Base-by-base conservation (phyloP, 2,888 invertebrate species). In the Cancer borealis region DNA sequence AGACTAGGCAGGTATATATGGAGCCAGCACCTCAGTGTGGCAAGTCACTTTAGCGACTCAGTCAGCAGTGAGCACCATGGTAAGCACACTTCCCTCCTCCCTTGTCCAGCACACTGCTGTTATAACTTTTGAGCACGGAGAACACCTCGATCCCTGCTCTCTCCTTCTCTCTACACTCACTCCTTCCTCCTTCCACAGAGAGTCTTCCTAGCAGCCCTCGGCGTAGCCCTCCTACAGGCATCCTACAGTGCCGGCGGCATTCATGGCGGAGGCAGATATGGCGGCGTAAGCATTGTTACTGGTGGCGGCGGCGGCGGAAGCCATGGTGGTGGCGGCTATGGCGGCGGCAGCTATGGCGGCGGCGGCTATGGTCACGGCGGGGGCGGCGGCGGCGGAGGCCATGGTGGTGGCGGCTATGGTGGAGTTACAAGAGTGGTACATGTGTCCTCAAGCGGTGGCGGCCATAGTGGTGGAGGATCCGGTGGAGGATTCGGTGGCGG, bases 191-290 rank as follows among this genome's bases (percentile, higher is more conserved):
- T 73, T 73, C 73, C 73, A 26, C 73, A 73, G 73, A 73, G 21
- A 73, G 26, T 73, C 73, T 21, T 73, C 73, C 73, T 21, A n/a
- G 26, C 21, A 14, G 73, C 73, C 73, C 73, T 73, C 73, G 73
- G 73, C 73, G 73, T 73, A 21, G 21, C 21, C 73, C 73, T 73
- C 73, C 73, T 73, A n/a, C 73, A n/a, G 73, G 73, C 73, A 21
- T 73, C 73, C 73, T 73, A n/a, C 73, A 73, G n/a, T 8, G 73
- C 73, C 73, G 73, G 73, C 73, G 73, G 73, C 73, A 45, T 39
- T 0, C 21, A 26, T 6, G 45, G 39, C 88, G 39, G 88, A 10
- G 88, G 88, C 39, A 45, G 88, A 2, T 4, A 46, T 46, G 39
- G 1, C 17, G 88, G 88, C 10, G 87, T 17, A 6, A 30, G 87